Evolutionary conservation across 1,140 invertebrate species (phyloP).

Genomic region (Bilobella aurantiaca): DNA sequence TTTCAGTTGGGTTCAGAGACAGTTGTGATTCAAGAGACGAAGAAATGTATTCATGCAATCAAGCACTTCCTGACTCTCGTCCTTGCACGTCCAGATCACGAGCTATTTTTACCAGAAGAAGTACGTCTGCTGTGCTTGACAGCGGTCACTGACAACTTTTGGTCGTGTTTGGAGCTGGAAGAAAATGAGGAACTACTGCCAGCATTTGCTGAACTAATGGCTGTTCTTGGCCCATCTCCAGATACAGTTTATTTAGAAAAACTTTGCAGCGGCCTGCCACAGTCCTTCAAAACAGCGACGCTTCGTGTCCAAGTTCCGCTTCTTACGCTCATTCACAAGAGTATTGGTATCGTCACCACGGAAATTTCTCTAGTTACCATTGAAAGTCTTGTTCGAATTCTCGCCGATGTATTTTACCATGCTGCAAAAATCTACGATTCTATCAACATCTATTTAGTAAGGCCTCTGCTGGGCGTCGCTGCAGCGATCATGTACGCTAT

Average conservation of each 20-base stretch:
- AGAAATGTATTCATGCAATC: slow-evolving; percentile 17
- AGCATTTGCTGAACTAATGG: background rate
- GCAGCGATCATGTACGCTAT: background rate
- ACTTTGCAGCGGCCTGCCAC: background rate
- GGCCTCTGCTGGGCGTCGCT: background rate
- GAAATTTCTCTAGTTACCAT: background rate
- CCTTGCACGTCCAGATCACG: slow-evolving; percentile 11
- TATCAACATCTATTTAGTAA: background rate
- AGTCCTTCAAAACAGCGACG: background rate
- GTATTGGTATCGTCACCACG: background rate
- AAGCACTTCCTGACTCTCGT: slow-evolving; percentile 27
- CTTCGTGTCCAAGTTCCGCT: slow-evolving; percentile 1
- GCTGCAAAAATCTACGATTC: background rate
- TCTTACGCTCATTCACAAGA: background rate
- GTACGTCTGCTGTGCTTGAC: slow-evolving; percentile 26
- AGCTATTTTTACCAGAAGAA: background rate
- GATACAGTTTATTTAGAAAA: background rate
- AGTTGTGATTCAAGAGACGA: background rate
- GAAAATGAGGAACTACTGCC: background rate
- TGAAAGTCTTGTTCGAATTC: background rate
- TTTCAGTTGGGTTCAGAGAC: background rate
- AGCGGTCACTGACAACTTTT: slow-evolving; percentile 3
- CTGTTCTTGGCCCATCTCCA: background rate
- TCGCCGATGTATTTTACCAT: background rate
- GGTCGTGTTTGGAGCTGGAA: slow-evolving; percentile 34